Conservation (phyloP, 2,113 vertebrate species). For the Corythoichthys intestinalis region DNA sequence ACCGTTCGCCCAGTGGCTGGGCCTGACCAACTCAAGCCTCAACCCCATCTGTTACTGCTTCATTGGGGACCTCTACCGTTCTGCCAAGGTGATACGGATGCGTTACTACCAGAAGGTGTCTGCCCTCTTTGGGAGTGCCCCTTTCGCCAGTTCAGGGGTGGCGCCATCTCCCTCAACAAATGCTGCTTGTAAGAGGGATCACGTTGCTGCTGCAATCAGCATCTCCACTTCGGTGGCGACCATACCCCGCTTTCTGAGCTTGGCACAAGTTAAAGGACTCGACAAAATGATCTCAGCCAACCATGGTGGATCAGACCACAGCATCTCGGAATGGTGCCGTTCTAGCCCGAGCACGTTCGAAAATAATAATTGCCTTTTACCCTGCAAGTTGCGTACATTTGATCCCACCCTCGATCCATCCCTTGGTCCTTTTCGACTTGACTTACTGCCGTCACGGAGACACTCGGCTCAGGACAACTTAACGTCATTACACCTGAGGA, state of each 20-base stretch:
- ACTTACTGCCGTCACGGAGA: slow-evolving; percentile 4
- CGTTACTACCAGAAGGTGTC: slow-evolving; percentile 82
- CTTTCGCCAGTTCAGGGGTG: slow-evolving; percentile 47
- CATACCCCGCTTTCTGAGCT: slow-evolving; percentile 43
- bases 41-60: slow-evolving; percentile 93
- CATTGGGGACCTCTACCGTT: slow-evolving; percentile 81
- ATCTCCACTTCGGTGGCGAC: slow-evolving; percentile 44
- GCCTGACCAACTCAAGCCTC: slow-evolving; percentile 89
- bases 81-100: slow-evolving; percentile 80
- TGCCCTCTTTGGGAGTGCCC: slow-evolving; percentile 75
- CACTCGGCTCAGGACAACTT: slow-evolving; percentile 34
- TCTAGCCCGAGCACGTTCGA: slow-evolving; percentile 58
- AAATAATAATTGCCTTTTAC: slow-evolving; percentile 25
- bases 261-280: slow-evolving; percentile 27
- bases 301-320: slow-evolving; percentile 40
- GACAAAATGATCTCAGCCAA: slow-evolving; percentile 40
- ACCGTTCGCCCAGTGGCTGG: slow-evolving; percentile 88
- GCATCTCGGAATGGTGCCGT: slow-evolving; percentile 53
- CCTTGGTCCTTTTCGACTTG: neutral
- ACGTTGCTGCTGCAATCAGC: slow-evolving; percentile 25
- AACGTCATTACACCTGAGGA: slow-evolving; percentile 26
- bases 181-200: slow-evolving; percentile 15
- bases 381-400: slow-evolving; percentile 44
- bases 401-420: slow-evolving; percentile 13
- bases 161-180: slow-evolving; percentile 12